Evolutionary conservation across 2,113 vertebrate species (phyloP).

Genomic region (Kryptolebias marmoratus): DNA sequence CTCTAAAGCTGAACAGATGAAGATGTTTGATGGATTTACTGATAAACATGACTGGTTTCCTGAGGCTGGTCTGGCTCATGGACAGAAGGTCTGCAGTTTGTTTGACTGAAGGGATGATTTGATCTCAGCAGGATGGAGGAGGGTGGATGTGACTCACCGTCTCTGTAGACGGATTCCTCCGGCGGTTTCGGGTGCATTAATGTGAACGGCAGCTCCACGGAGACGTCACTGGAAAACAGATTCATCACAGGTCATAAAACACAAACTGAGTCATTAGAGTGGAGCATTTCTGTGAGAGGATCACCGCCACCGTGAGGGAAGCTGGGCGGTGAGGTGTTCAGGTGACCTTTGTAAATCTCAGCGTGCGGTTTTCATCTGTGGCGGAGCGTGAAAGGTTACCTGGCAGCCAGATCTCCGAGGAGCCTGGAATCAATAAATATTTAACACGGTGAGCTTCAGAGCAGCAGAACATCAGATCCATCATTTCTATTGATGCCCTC

Average conservation of each 20-base stretch:
- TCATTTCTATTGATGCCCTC: neutral
- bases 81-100: too few species aligned
- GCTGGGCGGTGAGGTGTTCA: neutral
- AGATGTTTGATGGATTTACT: too few species aligned
- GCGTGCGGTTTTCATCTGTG: conserved; percentile 3
- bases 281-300: neutral
- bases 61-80: too few species aligned
- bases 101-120: too few species aligned
- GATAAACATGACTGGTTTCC: too few species aligned
- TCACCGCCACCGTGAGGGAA: neutral
- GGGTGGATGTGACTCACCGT: conserved; percentile 75
- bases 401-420: conserved; percentile 94
- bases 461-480: conserved; percentile 5
- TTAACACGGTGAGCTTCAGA: conserved; percentile 14
- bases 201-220: conserved; percentile 93
- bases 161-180: conserved; percentile 85
- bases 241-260: rapidly evolving
- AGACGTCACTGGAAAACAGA: conserved; percentile 86
- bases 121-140: too few species aligned
- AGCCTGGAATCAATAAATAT: conserved; percentile 74
- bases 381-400: conserved; percentile 78
- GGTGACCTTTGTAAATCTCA: conserved; percentile 26
- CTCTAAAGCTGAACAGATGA: too few species aligned
- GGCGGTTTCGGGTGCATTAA: conserved; percentile 95
- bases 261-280: neutral